Evolutionary conservation across 1,140 invertebrate genomes (phyloP).

Genomic region (Limonius californicus): DNA sequence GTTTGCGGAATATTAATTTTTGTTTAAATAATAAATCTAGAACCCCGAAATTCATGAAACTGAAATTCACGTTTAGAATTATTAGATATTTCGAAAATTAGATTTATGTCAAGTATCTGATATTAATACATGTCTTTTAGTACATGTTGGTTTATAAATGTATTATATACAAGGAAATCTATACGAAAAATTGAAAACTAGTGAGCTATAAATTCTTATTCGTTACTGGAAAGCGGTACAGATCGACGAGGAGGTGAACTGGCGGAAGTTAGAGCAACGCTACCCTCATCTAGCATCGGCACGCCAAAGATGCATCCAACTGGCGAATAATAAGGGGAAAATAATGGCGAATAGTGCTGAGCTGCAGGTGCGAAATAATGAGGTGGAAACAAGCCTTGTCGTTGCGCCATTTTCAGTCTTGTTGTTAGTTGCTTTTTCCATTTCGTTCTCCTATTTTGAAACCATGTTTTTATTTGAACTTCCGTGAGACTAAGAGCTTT

Average conservation of each 20-base stretch:
- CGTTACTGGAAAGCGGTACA: not conserved
- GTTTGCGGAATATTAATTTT: too few species aligned
- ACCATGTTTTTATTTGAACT: slow-evolving; percentile 98
- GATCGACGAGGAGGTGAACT: slow-evolving; percentile 3
- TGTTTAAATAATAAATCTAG: too few species aligned
- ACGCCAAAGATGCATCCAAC: slow-evolving; percentile 54
- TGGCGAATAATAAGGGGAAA: slow-evolving; percentile 52
- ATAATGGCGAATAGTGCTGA: slow-evolving; percentile 58
- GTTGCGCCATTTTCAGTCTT: slow-evolving; percentile 78
- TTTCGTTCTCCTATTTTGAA: slow-evolving; percentile 87
- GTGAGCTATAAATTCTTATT: slow-evolving; percentile 1
- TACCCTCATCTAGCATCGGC: slow-evolving; percentile 41
- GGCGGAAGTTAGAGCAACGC: slow-evolving; percentile 6
- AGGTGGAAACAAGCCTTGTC: slow-evolving; percentile 73
- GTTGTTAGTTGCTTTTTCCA: slow-evolving; percentile 95
- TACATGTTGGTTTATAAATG: too few species aligned
- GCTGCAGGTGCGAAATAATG: slow-evolving; percentile 60
- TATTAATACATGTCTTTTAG: not conserved
- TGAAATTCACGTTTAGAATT: too few species aligned
- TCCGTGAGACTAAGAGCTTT: slow-evolving; percentile 85
- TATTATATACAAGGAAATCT: too few species aligned
- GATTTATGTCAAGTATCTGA: too few species aligned
- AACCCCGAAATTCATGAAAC: too few species aligned
- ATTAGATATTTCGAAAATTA: too few species aligned
- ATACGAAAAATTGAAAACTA: too few species aligned